phyloP scores from a whole-genome alignment of 2,888 invertebrate species.

The Mylabris sibirica region DNA sequence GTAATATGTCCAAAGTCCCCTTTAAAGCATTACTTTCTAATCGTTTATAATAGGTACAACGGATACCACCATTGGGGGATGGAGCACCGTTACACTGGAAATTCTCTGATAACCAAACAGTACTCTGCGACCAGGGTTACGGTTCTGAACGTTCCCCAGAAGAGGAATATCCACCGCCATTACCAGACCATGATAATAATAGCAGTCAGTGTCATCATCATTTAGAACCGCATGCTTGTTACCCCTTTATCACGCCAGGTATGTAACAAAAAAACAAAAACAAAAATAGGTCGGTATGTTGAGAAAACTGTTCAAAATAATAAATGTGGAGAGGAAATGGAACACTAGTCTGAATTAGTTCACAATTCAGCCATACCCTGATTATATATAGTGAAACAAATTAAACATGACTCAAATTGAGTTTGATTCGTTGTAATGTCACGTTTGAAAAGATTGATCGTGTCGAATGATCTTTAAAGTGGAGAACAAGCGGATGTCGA shows the following conservation, averaged over 20 bases:
- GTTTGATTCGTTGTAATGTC: neutral
- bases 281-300: neutral
- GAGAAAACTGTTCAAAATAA: neutral
- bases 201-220: conserved; percentile 64
- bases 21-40: conserved; percentile 14
- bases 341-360: neutral
- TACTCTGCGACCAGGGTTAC: conserved; percentile 75
- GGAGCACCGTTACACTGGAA: conserved; percentile 61
- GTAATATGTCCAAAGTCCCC: too few species aligned
- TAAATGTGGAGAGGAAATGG: neutral
- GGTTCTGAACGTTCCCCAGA: conserved; percentile 80
- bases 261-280: conserved; percentile 47
- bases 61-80: conserved; percentile 59
- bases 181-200: conserved; percentile 64
- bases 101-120: conserved; percentile 58
- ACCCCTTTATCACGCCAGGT: conserved; percentile 77
- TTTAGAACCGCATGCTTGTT: conserved; percentile 68
- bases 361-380: neutral
- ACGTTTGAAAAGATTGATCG: neutral
- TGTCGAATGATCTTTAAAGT: neutral
- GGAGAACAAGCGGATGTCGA: neutral
- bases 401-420: neutral
- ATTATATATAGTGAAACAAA: neutral
- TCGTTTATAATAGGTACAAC: conserved; percentile 57
- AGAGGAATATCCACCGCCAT: conserved; percentile 76